Evolutionary conservation across 2,113 vertebrate genomes (phyloP).

Genomic region (Xiphorhynchus elegans): DNA sequence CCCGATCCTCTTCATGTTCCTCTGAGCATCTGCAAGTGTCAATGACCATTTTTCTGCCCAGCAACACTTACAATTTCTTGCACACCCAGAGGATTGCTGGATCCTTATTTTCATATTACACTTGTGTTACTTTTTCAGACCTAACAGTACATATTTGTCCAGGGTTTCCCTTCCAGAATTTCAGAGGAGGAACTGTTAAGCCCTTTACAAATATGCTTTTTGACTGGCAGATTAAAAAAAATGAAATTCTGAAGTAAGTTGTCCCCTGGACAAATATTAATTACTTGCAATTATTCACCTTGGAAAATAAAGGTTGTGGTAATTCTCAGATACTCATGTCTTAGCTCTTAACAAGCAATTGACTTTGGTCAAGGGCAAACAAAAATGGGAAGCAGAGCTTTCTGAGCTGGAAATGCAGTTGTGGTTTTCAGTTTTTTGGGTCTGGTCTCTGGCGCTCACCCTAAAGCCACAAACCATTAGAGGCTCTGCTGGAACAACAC

Average conservation of each 20-base stretch:
- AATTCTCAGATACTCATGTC: neutral
- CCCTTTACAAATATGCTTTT: neutral
- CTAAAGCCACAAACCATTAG: neutral
- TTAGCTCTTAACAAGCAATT: neutral
- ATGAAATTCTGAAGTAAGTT: neutral
- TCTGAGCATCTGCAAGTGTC: neutral
- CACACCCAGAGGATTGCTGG: neutral
- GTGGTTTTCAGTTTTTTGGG: neutral
- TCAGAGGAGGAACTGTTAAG: neutral
- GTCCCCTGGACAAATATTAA: neutral
- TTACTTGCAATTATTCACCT: neutral
- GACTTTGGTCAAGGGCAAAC: conserved; percentile 9
- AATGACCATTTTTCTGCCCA: neutral
- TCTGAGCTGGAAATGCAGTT: neutral
- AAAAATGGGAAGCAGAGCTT: neutral
- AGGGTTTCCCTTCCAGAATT: neutral
- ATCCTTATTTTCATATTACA: neutral
- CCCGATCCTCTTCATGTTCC: accelerated
- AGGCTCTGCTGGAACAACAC: neutral
- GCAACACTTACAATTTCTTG: accelerated
- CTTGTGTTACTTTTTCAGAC: neutral
- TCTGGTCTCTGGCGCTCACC: neutral
- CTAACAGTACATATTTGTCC: neutral
- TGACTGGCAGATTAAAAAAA: neutral
- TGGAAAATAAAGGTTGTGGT: neutral